These are phyloP conservation scores for Sogatella furcifera DNA, from an alignment of 1,140 invertebrate species.

Conservation along the genomic window DNA sequence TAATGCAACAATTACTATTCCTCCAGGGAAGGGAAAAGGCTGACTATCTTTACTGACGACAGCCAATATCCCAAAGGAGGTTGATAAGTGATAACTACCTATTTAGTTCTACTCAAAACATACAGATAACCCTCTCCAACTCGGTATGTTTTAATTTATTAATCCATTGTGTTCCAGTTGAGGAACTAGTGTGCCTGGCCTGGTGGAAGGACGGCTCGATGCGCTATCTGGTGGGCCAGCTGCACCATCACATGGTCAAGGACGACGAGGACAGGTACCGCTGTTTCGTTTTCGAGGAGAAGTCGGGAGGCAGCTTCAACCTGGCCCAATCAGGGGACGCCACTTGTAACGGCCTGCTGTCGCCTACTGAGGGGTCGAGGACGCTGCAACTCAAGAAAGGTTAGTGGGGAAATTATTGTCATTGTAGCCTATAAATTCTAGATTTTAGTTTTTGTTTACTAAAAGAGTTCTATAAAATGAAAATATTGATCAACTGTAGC, in stretches of 20 bases:
- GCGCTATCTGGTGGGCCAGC: conserved; percentile 63
- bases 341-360: conserved; percentile 62
- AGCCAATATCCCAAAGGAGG: too few species aligned
- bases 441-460: too few species aligned
- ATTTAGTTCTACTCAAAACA: too few species aligned
- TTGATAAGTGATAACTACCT: too few species aligned
- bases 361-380: conserved; percentile 47
- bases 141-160: too few species aligned
- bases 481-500: too few species aligned
- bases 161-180: conserved; percentile 44
- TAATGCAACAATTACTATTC: too few species aligned
- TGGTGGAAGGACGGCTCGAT: conserved; percentile 78
- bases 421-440: too few species aligned
- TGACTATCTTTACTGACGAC: too few species aligned
- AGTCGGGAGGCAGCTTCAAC: conserved; percentile 34
- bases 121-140: too few species aligned
- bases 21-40: too few species aligned
- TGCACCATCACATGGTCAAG: conserved; percentile 39
- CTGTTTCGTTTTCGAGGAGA: conserved; percentile 54
- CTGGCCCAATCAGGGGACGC: conserved; percentile 73
- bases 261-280: conserved; percentile 49
- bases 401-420: conserved; percentile 28
- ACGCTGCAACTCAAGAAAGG: conserved; percentile 51
- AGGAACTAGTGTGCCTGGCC: conserved; percentile 70
- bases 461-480: too few species aligned